Evolutionary conservation across 2,797 vertebrate species (phyloP), one percentile per base, ranked within the genome.

Genomic region (Bovichtus variegatus): DNA sequence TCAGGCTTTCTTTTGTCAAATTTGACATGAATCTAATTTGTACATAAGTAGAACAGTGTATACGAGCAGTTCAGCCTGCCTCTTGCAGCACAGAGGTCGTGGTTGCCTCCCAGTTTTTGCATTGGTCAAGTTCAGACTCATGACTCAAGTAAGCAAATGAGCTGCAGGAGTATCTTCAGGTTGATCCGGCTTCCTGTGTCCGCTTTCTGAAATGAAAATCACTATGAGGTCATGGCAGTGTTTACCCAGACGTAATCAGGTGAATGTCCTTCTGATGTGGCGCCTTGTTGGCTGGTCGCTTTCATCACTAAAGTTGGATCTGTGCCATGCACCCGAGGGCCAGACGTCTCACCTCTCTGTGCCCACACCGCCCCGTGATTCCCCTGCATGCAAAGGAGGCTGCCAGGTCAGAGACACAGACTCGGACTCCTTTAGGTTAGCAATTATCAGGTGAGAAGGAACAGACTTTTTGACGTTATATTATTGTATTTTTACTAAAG

Each of bases 291-390:
- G 54, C 58, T 53, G 47, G 46, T 10, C 36, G 62, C 57, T 63
- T 67, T 34, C 71, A 63, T 71, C 69, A 36, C 0, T 66, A 38
- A 31, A 13, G 60, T 16, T 81, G 71, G 74, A 80, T 68, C 19
- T 6, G 11, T 47, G 74, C 68, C 73, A 68, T 5, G 40, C 23
- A 57, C 25, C n/a, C 43, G 34, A 31, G 34, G 70, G 61, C 62
- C 76, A 73, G 55, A 65, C 41, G 74, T 79, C 47, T 59, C 67
- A 67, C 72, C 79, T 70, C 51, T 49, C 61, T 54, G 46, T 36
- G 7, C 27, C 70, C 66, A 61, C 64, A 36, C 13, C 34, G 62
- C 46, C 61, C 58, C 46, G 66, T 6, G 49, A 46, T 27, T 69
- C 69, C 53, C 38, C 61, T 53, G 34, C 6, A 68, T 61, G 71